Evolutionary conservation across 1,140 invertebrate species (phyloP).

Genomic region (Formica exsecta): DNA sequence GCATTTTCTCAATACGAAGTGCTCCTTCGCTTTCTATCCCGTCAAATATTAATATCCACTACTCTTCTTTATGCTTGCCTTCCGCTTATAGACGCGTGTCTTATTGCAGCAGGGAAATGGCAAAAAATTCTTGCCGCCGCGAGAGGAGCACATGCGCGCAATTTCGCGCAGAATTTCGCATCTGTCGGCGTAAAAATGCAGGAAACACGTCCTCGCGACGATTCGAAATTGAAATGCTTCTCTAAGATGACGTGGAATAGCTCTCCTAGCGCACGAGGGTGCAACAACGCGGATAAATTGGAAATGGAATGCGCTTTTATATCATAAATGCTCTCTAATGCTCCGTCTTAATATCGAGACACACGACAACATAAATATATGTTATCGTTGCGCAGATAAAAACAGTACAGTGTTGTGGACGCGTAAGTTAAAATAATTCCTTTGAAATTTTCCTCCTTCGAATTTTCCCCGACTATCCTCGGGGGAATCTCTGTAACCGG

Average conservation of each 20-base stretch:
- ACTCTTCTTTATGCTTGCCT: conserved; percentile 59
- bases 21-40: conserved; percentile 39
- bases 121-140: conserved; percentile 44
- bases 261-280: neutral
- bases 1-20: conserved; percentile 59
- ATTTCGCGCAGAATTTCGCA: conserved; percentile 52
- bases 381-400: neutral
- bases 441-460: neutral
- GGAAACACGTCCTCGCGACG: conserved; percentile 26
- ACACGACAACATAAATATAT: neutral
- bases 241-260: conserved; percentile 45
- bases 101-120: conserved; percentile 48
- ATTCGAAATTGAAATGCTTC: conserved; percentile 56
- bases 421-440: neutral
- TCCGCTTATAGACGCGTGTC: conserved; percentile 61
- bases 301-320: conserved; percentile 5
- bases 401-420: too few relatives aligned
- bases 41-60: conserved; percentile 65
- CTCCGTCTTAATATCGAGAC: conserved; percentile 6
- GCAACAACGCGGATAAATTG: conserved; percentile 49
- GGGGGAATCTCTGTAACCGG: neutral
- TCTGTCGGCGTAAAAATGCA: conserved; percentile 52
- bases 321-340: conserved; percentile 11
- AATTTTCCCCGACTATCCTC: neutral
- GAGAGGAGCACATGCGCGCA: conserved; percentile 36